Base-by-base conservation (phyloP, 2,888 invertebrate genomes). In the Eurytoma adleriae region DNA sequence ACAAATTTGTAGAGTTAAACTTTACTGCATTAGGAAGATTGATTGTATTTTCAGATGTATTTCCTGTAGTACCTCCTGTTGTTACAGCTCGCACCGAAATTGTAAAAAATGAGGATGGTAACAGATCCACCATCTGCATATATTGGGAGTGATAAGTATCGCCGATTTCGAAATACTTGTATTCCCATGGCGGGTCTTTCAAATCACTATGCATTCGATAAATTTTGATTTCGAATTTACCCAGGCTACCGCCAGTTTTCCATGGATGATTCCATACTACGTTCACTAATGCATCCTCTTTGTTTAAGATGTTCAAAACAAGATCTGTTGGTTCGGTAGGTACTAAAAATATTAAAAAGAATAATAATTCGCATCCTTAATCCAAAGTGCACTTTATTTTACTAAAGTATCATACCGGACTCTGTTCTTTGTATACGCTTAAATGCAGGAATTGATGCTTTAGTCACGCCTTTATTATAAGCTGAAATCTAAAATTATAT, bases 221-320 rank as follows among this genome's bases (percentile, higher is more conserved):
- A 5, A 66, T 59, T 1, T 0, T n/a, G 1, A 87, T 84, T 0
- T n/a, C 0, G 56, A 86, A 87, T 54, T 52, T 30, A 0, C 57
- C 14, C 0, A 87, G 30, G 7, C 14, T 82, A 4, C 82, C 81
- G 10, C 84, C 84, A 10, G 85, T 82, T 66, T 0, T 79, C 78
- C 82, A 83, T 0, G 87, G 87, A 70, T 86, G 86, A 2, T 59
- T 48, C 87, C 87, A 87, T 0, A 54, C 73, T 0, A 85, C 1
- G 3, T 81, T 62, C 0, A 85, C 70, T 5, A 78, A 24, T 0
- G 85, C 81, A 13, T 80, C 77, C 1, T 76, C 54, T 12, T 66
- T 56, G 3, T 62, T 2, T 5, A 62, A 5, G 1, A 59, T 16
- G 1, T n/a, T 48, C 0, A 68, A 14, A 10, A 16, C 24, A 13